A percentile compares a stretch with the other conserved stretches of the same genome.
These are phyloP conservation scores for Cerastis rubricosa DNA, from an alignment of 2,888 invertebrate genomes.

Conservation along the genomic window DNA sequence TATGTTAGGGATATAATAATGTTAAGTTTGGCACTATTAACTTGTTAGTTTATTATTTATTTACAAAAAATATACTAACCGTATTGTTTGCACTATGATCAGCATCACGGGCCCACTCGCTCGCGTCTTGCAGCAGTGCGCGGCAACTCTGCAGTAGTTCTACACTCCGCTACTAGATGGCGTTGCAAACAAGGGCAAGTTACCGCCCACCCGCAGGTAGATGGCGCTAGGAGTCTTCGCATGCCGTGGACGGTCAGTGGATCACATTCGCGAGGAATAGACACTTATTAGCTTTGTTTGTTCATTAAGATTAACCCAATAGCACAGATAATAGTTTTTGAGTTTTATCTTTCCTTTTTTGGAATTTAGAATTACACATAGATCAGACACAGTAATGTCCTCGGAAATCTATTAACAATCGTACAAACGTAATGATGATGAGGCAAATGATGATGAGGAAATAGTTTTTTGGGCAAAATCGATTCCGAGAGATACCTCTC, in stretches of 20 bases:
- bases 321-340: too few relatives aligned
- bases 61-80: background rate
- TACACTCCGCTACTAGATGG: background rate
- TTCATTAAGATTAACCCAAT: too few relatives aligned
- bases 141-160: conserved; percentile 18
- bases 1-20: background rate
- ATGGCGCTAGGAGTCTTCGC: conserved; percentile 17
- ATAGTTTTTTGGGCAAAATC: too few relatives aligned
- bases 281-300: background rate
- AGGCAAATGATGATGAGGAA: too few relatives aligned
- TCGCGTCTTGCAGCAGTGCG: background rate
- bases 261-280: background rate
- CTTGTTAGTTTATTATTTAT: background rate
- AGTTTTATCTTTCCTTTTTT: too few relatives aligned
- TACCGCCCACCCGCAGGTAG: background rate
- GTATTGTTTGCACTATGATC: background rate
- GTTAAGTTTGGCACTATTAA: background rate
- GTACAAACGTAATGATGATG: too few relatives aligned
- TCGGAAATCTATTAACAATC: too few relatives aligned
- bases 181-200: background rate
- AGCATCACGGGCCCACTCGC: background rate
- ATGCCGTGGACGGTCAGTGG: background rate
- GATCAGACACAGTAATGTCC: too few relatives aligned
- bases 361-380: too few relatives aligned
- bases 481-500: too few relatives aligned